phyloP scores from a whole-genome alignment of 2,888 invertebrate genomes.

The Thymelicus acteon region DNA sequence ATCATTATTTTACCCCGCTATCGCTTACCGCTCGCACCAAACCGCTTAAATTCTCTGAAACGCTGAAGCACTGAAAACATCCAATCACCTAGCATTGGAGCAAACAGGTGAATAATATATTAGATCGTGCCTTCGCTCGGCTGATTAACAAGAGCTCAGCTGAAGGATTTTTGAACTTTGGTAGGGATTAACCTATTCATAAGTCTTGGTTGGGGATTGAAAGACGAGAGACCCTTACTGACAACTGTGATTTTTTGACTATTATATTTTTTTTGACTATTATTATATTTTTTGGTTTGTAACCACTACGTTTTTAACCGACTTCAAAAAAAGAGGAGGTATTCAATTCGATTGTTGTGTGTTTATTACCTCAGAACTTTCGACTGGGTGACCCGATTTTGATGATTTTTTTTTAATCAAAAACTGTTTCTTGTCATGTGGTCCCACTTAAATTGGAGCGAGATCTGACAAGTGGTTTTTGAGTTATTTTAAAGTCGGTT shows the following conservation, averaged over 20 bases:
- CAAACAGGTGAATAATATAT: slow-evolving; percentile 34
- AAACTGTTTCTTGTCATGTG: no score
- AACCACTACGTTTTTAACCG: not conserved
- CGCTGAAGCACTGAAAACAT: slow-evolving; percentile 26
- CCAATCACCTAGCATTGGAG: slow-evolving; percentile 24
- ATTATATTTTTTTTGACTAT: slow-evolving; percentile 2
- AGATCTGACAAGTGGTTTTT: no score
- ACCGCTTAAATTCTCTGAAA: slow-evolving; percentile 14
- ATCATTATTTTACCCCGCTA: no score
- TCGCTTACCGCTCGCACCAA: not conserved
- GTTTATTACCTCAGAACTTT: no score
- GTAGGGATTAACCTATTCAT: not conserved
- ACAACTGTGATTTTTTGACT: slow-evolving; percentile 10
- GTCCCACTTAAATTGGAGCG: no score
- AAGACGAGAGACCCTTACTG: slow-evolving; percentile 1
- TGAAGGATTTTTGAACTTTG: slow-evolving; percentile 13
- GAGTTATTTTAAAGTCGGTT: no score
- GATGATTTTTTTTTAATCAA: no score
- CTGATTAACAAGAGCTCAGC: slow-evolving; percentile 8
- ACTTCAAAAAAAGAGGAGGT: no score
- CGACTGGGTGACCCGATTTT: no score
- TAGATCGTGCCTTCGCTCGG: slow-evolving; percentile 9
- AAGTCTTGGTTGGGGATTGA: not conserved
- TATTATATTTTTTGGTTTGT: not conserved
- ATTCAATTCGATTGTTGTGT: no score